Conservation (phyloP, 2,797 vertebrate genomes). For the Schizopygopsis malacanthus region DNA sequence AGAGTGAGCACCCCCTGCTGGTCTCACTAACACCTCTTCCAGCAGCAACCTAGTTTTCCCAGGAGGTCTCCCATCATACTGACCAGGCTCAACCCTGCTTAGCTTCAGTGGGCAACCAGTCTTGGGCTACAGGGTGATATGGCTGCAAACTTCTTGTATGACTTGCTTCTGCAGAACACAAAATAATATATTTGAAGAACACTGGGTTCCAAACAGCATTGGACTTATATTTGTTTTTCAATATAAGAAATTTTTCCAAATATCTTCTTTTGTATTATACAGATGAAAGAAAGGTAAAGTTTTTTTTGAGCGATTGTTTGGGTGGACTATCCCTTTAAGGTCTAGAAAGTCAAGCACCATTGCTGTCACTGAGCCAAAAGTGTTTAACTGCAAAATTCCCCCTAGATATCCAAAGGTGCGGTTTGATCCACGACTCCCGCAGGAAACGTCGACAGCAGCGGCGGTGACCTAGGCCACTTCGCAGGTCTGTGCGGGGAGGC, state of each 20-base stretch:
- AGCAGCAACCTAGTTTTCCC: too few relatives aligned
- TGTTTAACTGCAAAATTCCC: conserved; percentile 40
- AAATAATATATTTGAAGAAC: neutral
- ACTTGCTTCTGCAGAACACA: neutral
- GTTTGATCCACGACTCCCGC: conserved; percentile 64
- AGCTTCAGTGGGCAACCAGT: too few relatives aligned
- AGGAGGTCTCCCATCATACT: too few relatives aligned
- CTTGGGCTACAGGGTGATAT: too few relatives aligned
- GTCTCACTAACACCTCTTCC: too few relatives aligned
- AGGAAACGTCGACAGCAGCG: conserved; percentile 79
- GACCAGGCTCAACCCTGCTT: too few relatives aligned
- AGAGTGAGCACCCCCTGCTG: too few relatives aligned
- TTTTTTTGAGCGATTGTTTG: neutral
- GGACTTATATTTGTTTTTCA: neutral
- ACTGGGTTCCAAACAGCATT: neutral
- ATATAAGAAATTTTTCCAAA: neutral
- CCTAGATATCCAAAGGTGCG: conserved; percentile 65
- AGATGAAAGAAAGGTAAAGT: neutral
- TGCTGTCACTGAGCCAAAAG: conserved; percentile 52
- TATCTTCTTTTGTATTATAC: neutral
- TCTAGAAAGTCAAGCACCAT: conserved; percentile 22
- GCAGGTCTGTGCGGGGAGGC: conserved; percentile 62
- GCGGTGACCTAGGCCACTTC: conserved; percentile 74
- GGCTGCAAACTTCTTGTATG: neutral
- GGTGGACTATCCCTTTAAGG: conserved; percentile 10